These are phyloP conservation scores for Ptychodera flava DNA, from an alignment of 35 echinoderm and acorn worm genomes.

Conservation along the genomic window DNA sequence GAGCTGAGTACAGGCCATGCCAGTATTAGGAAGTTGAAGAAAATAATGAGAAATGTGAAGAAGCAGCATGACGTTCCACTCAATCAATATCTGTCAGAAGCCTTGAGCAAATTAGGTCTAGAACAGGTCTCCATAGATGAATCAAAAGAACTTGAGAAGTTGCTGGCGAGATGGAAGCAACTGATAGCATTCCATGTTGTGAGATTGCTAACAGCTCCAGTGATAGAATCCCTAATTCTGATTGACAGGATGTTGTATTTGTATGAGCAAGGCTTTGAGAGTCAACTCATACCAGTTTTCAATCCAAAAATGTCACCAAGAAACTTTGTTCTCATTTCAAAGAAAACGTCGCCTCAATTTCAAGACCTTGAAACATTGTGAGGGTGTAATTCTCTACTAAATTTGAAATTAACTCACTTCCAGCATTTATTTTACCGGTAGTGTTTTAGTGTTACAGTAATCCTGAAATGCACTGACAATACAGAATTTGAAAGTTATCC, in stretches of 20 bases:
- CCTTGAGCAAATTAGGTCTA: constrained; percentile 39
- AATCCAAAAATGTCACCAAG: constrained; percentile 63
- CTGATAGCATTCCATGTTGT: constrained; percentile 47
- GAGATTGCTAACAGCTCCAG: constrained; percentile 45
- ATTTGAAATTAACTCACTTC: too few species aligned
- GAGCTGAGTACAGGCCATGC: constrained; percentile 48
- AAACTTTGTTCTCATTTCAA: constrained; percentile 65
- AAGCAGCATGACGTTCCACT: constrained; percentile 45
- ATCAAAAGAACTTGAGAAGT: constrained; percentile 7
- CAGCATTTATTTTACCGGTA: too few species aligned
- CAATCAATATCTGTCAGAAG: constrained; percentile 40
- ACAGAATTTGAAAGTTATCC: too few species aligned
- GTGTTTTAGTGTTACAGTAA: too few species aligned
- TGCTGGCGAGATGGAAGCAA: constrained; percentile 28
- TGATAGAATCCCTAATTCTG: constrained; percentile 55
- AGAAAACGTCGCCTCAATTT: too few species aligned
- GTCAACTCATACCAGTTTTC: constrained; percentile 60
- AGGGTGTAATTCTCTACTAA: too few species aligned
- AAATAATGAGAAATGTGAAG: constrained; percentile 41
- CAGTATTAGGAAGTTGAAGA: constrained; percentile 55
- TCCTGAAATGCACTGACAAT: too few species aligned
- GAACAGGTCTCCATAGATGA: constrained; percentile 17
- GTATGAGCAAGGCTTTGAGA: constrained; percentile 63
- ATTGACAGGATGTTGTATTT: constrained; percentile 62
- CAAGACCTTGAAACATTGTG: too few species aligned